phyloP scores from a whole-genome alignment of 2,888 invertebrate species.

The Hyppa rectilinea region DNA sequence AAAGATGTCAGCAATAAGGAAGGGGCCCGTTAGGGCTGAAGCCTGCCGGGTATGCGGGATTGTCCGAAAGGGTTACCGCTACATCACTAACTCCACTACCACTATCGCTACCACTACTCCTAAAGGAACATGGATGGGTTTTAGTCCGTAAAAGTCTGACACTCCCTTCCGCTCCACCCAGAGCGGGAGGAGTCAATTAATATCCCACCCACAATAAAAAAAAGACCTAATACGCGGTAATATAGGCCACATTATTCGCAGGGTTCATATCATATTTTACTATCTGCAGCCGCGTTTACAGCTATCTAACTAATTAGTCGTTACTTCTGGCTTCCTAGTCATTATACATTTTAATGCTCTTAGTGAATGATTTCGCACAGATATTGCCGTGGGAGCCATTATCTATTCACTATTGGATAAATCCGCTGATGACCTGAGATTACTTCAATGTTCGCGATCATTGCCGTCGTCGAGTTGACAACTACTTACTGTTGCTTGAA shows the following conservation, averaged over 20 bases:
- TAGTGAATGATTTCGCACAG: conserved; percentile 49
- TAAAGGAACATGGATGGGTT: no score
- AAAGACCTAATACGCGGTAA: neutral
- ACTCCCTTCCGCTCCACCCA: no score
- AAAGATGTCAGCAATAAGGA: no score
- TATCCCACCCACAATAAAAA: no score
- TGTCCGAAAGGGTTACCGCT: no score
- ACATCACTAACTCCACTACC: no score
- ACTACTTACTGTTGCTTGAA: no score
- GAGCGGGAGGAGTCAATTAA: no score
- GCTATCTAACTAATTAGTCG: conserved; percentile 21
- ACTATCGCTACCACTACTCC: no score
- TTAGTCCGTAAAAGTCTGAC: no score
- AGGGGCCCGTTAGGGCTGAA: no score
- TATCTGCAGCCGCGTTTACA: neutral
- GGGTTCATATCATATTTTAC: neutral
- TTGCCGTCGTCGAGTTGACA: conserved; percentile 43
- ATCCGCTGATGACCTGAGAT: conserved; percentile 65
- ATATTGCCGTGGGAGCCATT: conserved; percentile 53
- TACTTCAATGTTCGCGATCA: conserved; percentile 41
- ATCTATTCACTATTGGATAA: conserved; percentile 49
- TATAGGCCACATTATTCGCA: neutral
- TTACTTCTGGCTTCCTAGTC: conserved; percentile 34
- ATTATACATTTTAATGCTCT: conserved; percentile 28
- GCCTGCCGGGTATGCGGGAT: no score